Conservation (phyloP, 2,113 vertebrate genomes). For the Anser cygnoides region DNA sequence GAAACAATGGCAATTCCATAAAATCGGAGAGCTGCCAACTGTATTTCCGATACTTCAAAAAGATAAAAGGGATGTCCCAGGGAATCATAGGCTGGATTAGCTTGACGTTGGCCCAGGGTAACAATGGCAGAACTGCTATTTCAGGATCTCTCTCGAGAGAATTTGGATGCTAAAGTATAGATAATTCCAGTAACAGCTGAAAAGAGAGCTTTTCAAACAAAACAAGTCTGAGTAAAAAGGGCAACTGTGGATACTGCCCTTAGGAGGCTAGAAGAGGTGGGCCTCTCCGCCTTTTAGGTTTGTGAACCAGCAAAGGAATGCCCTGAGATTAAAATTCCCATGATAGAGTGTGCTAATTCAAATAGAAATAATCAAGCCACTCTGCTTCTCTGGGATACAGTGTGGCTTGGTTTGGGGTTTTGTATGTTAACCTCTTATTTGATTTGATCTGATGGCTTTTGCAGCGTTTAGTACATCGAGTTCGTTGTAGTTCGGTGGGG, state of each 20-base stretch:
- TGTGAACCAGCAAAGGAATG: neutral
- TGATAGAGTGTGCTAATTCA: neutral
- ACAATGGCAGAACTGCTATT: slow-evolving; percentile 42
- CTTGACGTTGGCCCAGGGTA: slow-evolving; percentile 23
- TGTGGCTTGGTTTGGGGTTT: neutral
- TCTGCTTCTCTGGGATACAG: slow-evolving; percentile 11
- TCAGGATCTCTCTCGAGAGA: slow-evolving; percentile 28
- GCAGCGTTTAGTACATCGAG: neutral
- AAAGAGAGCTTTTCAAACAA: neutral
- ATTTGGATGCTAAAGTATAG: slow-evolving; percentile 19
- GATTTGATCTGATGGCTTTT: slow-evolving; percentile 25
- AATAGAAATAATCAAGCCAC: slow-evolving; percentile 28
- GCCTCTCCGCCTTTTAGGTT: neutral
- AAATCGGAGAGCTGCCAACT: slow-evolving; percentile 34
- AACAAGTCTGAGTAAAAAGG: neutral
- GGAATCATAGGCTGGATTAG: slow-evolving; percentile 19
- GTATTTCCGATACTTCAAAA: slow-evolving; percentile 44
- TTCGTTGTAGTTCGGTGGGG: neutral
- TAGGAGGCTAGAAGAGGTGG: neutral
- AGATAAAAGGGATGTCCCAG: slow-evolving; percentile 33
- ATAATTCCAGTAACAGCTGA: neutral
- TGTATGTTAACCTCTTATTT: neutral
- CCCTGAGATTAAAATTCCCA: slow-evolving; percentile 18
- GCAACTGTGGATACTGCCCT: neutral
- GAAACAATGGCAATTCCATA: slow-evolving; percentile 52